A percentile compares a stretch with the other conserved stretches of the same genome.
phyloP scores from a whole-genome alignment of 2,888 invertebrate species.

The Dicycla oo region DNA sequence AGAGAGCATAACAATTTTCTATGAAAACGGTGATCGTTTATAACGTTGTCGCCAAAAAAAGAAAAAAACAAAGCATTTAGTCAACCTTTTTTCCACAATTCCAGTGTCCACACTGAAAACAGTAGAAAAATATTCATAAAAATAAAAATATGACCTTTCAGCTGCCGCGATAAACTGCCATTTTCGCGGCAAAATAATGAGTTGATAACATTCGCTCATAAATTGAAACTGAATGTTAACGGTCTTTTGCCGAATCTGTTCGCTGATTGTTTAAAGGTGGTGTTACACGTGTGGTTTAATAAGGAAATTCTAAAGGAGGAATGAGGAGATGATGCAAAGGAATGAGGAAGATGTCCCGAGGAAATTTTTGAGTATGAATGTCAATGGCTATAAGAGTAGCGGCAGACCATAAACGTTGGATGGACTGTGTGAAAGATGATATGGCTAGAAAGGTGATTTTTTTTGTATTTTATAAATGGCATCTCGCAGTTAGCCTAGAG shows the following conservation, averaged over 20 bases:
- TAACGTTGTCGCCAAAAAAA: background rate
- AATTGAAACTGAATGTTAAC: constrained; percentile 59
- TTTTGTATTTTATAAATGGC: no score
- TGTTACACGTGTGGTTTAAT: constrained; percentile 3
- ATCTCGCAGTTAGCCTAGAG: no score
- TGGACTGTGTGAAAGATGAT: no score
- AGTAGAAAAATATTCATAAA: background rate
- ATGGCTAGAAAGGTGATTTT: no score
- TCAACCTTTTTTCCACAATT: background rate
- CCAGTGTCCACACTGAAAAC: background rate
- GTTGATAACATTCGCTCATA: constrained; percentile 60
- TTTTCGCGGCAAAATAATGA: constrained; percentile 63
- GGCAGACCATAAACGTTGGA: no score
- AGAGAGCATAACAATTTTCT: no score
- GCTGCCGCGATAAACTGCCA: constrained; percentile 18
- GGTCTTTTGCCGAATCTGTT: constrained; percentile 28
- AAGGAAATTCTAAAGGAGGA: background rate
- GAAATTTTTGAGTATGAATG: no score
- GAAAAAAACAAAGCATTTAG: background rate
- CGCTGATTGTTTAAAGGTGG: constrained; percentile 18
- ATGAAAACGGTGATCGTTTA: background rate
- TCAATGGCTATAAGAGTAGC: no score
- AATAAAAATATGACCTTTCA: constrained; percentile 32
- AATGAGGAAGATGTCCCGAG: no score
- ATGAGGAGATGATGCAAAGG: no score